A percentile compares a stretch with the other conserved stretches of the same genome.
Conservation (phyloP, 2,113 vertebrate species). For the Xiphias gladius region DNA sequence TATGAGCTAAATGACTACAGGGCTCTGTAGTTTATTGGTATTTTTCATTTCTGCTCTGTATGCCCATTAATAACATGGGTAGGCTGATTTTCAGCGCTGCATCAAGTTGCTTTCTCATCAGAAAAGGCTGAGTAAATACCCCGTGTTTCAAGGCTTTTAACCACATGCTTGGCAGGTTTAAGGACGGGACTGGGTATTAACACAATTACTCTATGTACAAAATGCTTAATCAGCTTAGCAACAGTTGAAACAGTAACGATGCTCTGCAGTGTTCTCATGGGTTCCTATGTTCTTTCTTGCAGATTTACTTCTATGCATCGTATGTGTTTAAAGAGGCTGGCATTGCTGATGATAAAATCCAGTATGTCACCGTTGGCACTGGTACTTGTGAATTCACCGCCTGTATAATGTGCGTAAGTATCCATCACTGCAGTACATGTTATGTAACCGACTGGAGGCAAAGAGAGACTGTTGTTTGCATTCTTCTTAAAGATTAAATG, state of each 20-base stretch:
- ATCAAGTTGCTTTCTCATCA: background rate
- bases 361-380: constrained; percentile 89
- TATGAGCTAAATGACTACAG: background rate
- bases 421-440: constrained; percentile 34
- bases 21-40: background rate
- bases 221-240: constrained; percentile 68
- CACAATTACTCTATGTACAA: constrained; percentile 52
- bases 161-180: constrained; percentile 44
- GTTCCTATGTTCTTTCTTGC: constrained; percentile 47
- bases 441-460: constrained; percentile 53
- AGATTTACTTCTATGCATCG: constrained; percentile 92
- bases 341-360: constrained; percentile 85
- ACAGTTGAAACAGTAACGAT: constrained; percentile 20
- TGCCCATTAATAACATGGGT: background rate
- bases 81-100: constrained; percentile 2
- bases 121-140: constrained; percentile 35
- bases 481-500: constrained; percentile 28
- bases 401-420: constrained; percentile 89
- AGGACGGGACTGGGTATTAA: constrained; percentile 51
- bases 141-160: constrained; percentile 32
- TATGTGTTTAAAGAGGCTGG: constrained; percentile 91
- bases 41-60: background rate
- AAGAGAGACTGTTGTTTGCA: constrained; percentile 30
- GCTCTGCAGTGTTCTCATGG: constrained; percentile 9
- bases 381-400: constrained; percentile 90